A percentile compares a stretch with the other conserved stretches of the same genome.
These are phyloP conservation scores for Malurus elegans DNA, from an alignment of 2,113 vertebrate species.

Conservation along the genomic window DNA sequence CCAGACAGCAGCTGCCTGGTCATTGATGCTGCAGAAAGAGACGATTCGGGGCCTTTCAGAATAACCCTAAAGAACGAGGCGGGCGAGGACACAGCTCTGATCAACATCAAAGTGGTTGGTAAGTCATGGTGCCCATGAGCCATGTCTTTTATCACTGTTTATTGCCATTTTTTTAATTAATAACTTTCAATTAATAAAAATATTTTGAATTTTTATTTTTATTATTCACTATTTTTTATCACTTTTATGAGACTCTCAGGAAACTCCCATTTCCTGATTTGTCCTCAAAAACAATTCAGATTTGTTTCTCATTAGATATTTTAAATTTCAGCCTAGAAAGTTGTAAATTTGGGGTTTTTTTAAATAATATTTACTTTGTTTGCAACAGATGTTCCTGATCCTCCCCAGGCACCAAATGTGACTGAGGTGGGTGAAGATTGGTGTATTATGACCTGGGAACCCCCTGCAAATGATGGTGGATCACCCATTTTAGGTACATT, in stretches of 20 bases:
- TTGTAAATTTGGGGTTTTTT: too few relatives aligned
- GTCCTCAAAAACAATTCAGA: background rate
- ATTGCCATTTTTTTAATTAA: too few relatives aligned
- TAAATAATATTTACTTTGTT: background rate
- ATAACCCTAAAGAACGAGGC: constrained; percentile 95
- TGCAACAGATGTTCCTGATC: constrained; percentile 88
- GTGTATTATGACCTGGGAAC: constrained; percentile 94
- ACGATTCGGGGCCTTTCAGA: constrained; percentile 89
- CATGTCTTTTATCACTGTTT: background rate
- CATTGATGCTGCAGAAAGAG: constrained; percentile 90
- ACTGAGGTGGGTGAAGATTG: constrained; percentile 93
- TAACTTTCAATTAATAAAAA: too few relatives aligned
- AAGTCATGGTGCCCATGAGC: constrained; percentile 56
- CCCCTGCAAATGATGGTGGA: constrained; percentile 89
- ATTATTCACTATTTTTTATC: too few relatives aligned
- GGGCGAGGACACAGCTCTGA: constrained; percentile 86
- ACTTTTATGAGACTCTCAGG: background rate
- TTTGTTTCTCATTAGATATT: background rate
- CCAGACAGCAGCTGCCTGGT: constrained; percentile 91
- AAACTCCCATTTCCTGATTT: background rate
- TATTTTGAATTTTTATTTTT: too few relatives aligned
- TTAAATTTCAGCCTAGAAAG: background rate
- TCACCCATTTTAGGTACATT: constrained; percentile 88
- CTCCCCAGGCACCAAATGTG: constrained; percentile 87
- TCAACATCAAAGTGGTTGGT: constrained; percentile 98